Percentiles rank a stretch among this genome's conserved stretches.
phyloP scores from a whole-genome alignment of 1,140 invertebrate species.

The Dufourea novaeangliae region DNA sequence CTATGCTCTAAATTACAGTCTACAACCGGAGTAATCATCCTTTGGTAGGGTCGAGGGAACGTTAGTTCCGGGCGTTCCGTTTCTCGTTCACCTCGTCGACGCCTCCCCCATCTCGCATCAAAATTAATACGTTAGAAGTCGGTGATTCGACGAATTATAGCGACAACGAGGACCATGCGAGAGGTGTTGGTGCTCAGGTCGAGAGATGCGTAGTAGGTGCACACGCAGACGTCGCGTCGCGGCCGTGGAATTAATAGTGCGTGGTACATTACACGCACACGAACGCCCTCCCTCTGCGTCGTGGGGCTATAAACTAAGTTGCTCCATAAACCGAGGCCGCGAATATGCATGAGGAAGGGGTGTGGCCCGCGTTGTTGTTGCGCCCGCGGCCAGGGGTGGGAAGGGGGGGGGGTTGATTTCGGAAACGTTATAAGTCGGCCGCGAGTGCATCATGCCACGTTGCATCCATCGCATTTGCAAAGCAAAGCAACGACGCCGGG shows the following conservation, averaged over 20 bases:
- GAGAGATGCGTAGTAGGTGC: constrained; percentile 19
- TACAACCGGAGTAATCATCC: too few relatives aligned
- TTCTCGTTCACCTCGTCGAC: background rate
- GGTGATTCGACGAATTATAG: constrained; percentile 45
- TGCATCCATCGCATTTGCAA: constrained; percentile 54
- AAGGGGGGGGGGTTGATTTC: constrained; percentile 57
- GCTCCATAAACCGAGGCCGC: constrained; percentile 54
- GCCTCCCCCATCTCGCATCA: background rate
- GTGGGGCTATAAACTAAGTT: constrained; percentile 56
- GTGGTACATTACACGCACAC: constrained; percentile 41
- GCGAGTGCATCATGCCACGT: constrained; percentile 54
- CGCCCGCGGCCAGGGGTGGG: too few relatives aligned
- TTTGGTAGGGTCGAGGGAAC: too few relatives aligned
- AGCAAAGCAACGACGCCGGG: constrained; percentile 43
- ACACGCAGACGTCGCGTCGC: constrained; percentile 28
- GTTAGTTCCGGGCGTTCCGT: background rate
- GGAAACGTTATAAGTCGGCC: constrained; percentile 60
- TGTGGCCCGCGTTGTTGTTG: constrained; percentile 55
- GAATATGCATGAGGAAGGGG: constrained; percentile 69
- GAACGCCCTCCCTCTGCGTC: background rate
- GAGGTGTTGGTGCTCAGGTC: constrained; percentile 19
- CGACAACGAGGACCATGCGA: constrained; percentile 29
- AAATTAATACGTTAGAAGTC: constrained; percentile 14
- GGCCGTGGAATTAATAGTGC: constrained; percentile 56
- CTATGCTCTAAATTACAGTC: too few relatives aligned